These are phyloP conservation scores for Pachliopta kotzebuea DNA, from an alignment of 2,888 invertebrate genomes.

Conservation along the genomic window DNA sequence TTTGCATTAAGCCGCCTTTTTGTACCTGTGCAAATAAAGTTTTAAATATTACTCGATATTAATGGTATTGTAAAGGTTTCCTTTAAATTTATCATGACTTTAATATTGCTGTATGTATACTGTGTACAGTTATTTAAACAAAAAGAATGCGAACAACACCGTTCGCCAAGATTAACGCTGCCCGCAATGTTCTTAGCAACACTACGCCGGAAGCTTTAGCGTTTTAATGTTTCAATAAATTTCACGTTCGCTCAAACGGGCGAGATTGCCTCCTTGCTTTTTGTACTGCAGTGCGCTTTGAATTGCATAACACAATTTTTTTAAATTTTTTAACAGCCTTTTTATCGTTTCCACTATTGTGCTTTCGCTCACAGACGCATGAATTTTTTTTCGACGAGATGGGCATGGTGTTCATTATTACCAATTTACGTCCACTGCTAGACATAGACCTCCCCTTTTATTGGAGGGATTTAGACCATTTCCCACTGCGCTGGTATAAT, in stretches of 20 bases:
- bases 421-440: too few relatives aligned
- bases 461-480: too few relatives aligned
- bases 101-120: not conserved
- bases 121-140: not conserved
- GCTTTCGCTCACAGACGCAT: too few relatives aligned
- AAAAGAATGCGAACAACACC: slow-evolving; percentile 1
- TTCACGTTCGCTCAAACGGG: slow-evolving; percentile 18
- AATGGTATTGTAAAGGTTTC: too few relatives aligned
- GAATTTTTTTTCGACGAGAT: too few relatives aligned
- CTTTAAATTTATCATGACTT: not conserved
- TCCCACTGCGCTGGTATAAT: too few relatives aligned
- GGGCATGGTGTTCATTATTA: too few relatives aligned
- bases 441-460: too few relatives aligned
- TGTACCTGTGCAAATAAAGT: too few relatives aligned
- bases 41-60: too few relatives aligned
- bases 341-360: too few relatives aligned
- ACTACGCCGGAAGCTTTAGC: slow-evolving; percentile 16
- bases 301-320: slow-evolving; percentile 12
- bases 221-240: slow-evolving; percentile 29
- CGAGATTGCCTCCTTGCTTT: slow-evolving; percentile 19
- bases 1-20: too few relatives aligned
- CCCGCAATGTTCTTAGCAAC: slow-evolving; percentile 15
- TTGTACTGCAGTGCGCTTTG: slow-evolving; percentile 21
- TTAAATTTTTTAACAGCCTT: not conserved
- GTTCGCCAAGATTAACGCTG: slow-evolving; percentile 10